Evolutionary conservation across 2,797 vertebrate species (phyloP).

Genomic region (Smutsia temminckii): DNA sequence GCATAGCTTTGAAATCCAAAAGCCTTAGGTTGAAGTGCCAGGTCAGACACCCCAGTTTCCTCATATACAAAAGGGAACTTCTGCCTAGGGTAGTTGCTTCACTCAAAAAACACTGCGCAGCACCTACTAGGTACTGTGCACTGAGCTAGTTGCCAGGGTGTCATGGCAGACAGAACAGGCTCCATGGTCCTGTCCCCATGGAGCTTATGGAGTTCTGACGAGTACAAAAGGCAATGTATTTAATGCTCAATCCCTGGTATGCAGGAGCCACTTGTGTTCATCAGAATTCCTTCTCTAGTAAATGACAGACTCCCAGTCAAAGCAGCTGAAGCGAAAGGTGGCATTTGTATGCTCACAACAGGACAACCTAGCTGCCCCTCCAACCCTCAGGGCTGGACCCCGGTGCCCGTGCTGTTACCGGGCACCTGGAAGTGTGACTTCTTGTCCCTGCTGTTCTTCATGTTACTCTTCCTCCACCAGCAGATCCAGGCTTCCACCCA

Average conservation of each 20-base stretch:
- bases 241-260: background rate
- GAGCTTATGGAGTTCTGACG: background rate
- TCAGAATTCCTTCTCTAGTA: background rate
- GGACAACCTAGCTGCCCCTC: background rate
- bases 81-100: no score
- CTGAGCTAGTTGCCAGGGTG: background rate
- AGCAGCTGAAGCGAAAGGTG: background rate
- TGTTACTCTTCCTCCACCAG: background rate
- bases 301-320: background rate
- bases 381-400: background rate
- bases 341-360: background rate
- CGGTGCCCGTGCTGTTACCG: fast-evolving
- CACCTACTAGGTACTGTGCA: background rate
- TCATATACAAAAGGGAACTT: background rate
- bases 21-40: background rate
- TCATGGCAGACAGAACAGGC: background rate
- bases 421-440: background rate
- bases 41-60: background rate
- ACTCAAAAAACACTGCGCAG: background rate
- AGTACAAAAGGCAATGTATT: background rate
- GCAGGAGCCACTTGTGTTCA: background rate
- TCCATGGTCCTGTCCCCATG: background rate
- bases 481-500: background rate
- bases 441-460: background rate
- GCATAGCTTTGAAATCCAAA: background rate